Evolutionary conservation across 1,140 invertebrate species (phyloP), one percentile per base, ranked within the genome.

Genomic region (Drosophila tsacasi): DNA sequence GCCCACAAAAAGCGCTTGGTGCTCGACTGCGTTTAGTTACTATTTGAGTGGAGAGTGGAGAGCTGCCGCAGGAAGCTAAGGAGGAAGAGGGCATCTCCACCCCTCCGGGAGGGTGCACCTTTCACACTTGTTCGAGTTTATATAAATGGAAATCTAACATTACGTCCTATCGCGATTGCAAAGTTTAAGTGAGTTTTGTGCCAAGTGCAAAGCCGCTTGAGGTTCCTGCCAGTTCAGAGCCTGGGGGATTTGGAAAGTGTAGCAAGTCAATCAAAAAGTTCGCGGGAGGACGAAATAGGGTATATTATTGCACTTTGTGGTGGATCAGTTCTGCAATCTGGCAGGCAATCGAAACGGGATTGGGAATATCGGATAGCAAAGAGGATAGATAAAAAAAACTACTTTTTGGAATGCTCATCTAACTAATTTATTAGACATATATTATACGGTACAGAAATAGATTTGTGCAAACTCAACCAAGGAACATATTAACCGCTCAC

Each of bases 91-190:
- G 35, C 9, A 46, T n/a, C 60, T 8, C 30, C 40, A 17, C 55
- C 21, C 32, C 30, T 19, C 52, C 40, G 23, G 47, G 17, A 50
- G 27, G 25, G 32, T 80, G 80, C 83, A 89, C 84, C 84, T 89
- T 87, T 84, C 76, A 87, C 81, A 87, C 84, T 87, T 78, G 81
- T 72, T 79, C 69, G 42, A 49, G 68, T 32, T 74, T 74, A 90
- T 91, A 87, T 91, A 92, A 92, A 92, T 92, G 91, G 83, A 92
- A 92, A 92, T 92, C 91, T 91, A 81, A 86, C 86, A 91, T 89
- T 92, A 89, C 86, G 63, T 63, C 75, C 79, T 92, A 92, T 92
- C 91, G 65, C 69, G 91, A 92, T 92, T 85, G 91, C 81, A 92
- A 92, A 92, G 91, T 92, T 92, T 81, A 92, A 92, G 91, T 92